Percentiles rank a stretch among this genome's conserved stretches.
Evolutionary conservation across 2,113 vertebrate genomes (phyloP).

Genomic region (Ariopsis seemanni): DNA sequence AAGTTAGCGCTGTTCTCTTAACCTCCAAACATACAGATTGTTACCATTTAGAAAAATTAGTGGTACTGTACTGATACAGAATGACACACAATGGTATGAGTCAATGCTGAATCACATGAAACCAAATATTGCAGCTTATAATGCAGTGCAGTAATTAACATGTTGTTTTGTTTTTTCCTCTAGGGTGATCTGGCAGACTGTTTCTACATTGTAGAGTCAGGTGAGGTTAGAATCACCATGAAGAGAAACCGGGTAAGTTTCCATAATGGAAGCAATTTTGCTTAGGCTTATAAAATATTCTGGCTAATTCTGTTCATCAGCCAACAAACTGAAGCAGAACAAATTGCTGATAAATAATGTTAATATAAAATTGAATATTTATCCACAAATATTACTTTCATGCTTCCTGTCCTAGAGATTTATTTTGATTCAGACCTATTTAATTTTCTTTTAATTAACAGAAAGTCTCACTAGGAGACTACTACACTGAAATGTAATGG

Average conservation of each 20-base stretch:
- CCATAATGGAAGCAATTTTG: background rate
- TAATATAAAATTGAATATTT: background rate
- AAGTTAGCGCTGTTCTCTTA: constrained; percentile 74
- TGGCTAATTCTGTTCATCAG: background rate
- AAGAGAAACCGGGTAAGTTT: constrained; percentile 88
- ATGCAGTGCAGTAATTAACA: background rate
- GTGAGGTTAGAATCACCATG: constrained; percentile 97
- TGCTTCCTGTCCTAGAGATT: background rate
- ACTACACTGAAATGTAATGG: background rate
- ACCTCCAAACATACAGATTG: background rate
- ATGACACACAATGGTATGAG: background rate
- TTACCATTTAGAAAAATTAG: background rate
- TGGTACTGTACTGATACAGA: background rate
- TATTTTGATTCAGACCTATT: background rate
- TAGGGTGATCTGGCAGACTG: constrained; percentile 94
- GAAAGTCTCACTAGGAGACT: background rate
- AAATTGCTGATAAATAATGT: background rate
- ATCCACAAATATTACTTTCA: background rate
- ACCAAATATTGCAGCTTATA: background rate
- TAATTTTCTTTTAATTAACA: background rate
- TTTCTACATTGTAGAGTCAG: constrained; percentile 98
- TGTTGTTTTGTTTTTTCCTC: constrained; percentile 51
- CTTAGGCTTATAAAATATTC: background rate
- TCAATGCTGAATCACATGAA: background rate
- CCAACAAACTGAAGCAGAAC: background rate